phyloP scores from a whole-genome alignment of 1,140 invertebrate species.

The Caenorhabditis tropicalis region DNA sequence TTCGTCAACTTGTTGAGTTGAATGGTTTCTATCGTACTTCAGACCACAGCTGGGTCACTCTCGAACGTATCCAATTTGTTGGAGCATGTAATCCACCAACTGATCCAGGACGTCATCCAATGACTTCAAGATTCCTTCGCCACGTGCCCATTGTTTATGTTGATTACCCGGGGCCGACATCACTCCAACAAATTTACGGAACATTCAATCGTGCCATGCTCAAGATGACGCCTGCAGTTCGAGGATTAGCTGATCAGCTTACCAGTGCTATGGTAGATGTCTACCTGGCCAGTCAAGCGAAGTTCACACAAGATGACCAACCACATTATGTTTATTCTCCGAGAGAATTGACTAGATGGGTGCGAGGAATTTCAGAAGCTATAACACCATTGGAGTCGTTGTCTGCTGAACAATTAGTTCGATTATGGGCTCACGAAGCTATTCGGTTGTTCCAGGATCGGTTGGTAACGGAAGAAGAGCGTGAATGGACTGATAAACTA shows the following conservation, averaged over 20 bases:
- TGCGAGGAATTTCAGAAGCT: conserved; percentile 97
- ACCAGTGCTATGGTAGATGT: conserved; percentile 99
- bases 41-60: conserved; percentile 93
- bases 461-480: conserved; percentile 90
- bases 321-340: conserved; percentile 99
- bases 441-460: conserved; percentile 91
- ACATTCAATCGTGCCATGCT: conserved; percentile 98
- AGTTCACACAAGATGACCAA: conserved; percentile 99
- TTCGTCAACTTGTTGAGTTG: conserved; percentile 95
- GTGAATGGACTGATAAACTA: conserved; percentile 97
- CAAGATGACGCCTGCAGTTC: conserved; percentile 85
- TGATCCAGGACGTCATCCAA: conserved; percentile 95
- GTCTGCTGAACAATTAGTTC: conserved; percentile 88
- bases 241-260: conserved; percentile 90
- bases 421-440: conserved; percentile 98
- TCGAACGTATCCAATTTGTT: conserved; percentile 98
- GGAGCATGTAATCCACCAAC: conserved; percentile 99
- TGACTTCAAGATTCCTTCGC: conserved; percentile 82
- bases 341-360: conserved; percentile 99
- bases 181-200: conserved; percentile 87
- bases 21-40: conserved; percentile 82
- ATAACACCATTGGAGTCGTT: conserved; percentile 89
- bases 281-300: conserved; percentile 93
- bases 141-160: conserved; percentile 99
- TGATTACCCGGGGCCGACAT: conserved; percentile 97